Base-by-base conservation (phyloP, 2,113 vertebrate genomes). In the Pedetes capensis region DNA sequence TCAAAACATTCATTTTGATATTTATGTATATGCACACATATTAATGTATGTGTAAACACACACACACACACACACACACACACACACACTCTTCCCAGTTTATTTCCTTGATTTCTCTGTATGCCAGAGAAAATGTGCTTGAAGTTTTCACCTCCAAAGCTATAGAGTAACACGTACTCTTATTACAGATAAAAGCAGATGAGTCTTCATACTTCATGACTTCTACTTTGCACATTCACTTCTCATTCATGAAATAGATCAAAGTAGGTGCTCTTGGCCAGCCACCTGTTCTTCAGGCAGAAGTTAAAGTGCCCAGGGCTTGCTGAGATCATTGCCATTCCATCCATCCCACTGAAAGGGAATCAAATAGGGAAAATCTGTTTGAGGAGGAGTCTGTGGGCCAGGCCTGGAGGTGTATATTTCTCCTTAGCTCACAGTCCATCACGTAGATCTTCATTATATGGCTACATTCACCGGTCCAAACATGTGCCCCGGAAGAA, bases 341-440 rank as follows among this genome's bases (percentile, higher is more conserved):
- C 34, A 87, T 49, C 11, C 8, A 72, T 49, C 11, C 8, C 68
- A 53, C 22, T 32, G 2, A 57, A 81, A 91, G 29, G 9, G 32
- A 89, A 64, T 39, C 44, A 55, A 20, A 68, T 5, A 80, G 4
- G 13, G 10, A 57, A 34, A 6, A 23, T 22, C 22, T 8, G 2
- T 5, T n/a, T 7, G 8, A 17, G 5, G 9, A 57, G 3, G 49
- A 51, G 49, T 66, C 14, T 34, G 8, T 0, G 0, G 42, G 8
- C 37, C 39, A 68, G 22, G 25, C n/a, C 17, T n/a, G 37, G n/a
- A 79, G 59, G 51, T 8, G 6, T 29, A 61, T 2, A 27, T 51
- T 66, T 23, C 10, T 34, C 29, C 87, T 69, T 83, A 3, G 5
- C 11, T 81, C 29, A 27, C 25, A 22, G 66, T 92, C 37, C 14